Base-by-base conservation (phyloP, 1,140 invertebrate genomes). In the Anthonomus grandis region DNA sequence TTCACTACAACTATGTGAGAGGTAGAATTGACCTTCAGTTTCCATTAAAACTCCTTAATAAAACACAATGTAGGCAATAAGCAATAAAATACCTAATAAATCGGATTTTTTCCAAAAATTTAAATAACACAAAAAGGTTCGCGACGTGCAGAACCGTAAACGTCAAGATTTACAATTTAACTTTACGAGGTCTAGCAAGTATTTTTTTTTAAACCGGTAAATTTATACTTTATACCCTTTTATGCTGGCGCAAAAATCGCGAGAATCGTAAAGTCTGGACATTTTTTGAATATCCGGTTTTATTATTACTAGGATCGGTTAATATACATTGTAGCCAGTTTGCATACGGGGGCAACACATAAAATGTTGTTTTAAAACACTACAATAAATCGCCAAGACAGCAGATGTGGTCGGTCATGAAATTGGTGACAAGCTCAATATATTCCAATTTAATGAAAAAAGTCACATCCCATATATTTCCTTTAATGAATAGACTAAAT, bases 161-260 rank as follows among this genome's bases (percentile, higher is more conserved):
- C 23, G 49, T 51, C 49, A 41, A 19, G 5, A 18, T 51, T 51
- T 39, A 51, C 49, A 51, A 27, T 17, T 51, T 51, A 21, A 51
- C 36, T 39, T 51, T 51, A 51, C 49, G 49, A 51, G 46, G 49
- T 51, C 34, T 36, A 25, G 37, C 15, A 8, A 38, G 4, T 4
- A 19, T 10, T 6, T 38, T 51, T 51, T 51, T 51, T 51, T 13
- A 41, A 51, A 51, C 22, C 31, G 36, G 49, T 51, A 39, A 41
- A 51, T 51, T 51, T 51, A 51, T 37, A 51, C 36, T 36, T 49
- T 49, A 51, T 51, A 41, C 45, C 45, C 24, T 47, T 47, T 47
- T 47, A 47, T 31, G 21, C 23, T 18, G 12, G 15, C 24, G 48
- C 19, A 51, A 39, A 39, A 48, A 48, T 48, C 31, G n/a, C 13